Evolutionary conservation across 2,797 vertebrate species (phyloP).

Genomic region (Chiroxiphia lanceolata): DNA sequence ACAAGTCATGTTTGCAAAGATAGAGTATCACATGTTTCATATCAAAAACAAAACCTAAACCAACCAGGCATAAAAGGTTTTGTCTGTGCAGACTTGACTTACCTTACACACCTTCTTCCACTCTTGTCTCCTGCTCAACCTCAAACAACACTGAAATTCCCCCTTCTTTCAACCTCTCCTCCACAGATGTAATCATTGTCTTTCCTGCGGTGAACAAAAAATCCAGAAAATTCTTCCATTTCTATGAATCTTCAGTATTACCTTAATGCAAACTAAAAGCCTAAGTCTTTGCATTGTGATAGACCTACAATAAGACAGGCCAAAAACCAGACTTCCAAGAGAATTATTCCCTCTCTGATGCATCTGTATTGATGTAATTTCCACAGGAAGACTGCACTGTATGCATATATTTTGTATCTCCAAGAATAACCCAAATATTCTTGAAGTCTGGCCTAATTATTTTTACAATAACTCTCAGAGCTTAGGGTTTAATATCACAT

Average conservation of each 20-base stretch:
- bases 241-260: not conserved
- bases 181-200: not conserved
- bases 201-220: not conserved
- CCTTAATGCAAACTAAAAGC: not conserved
- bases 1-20: not conserved
- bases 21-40: fast-evolving
- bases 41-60: not conserved
- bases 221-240: not conserved
- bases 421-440: not conserved
- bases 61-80: not conserved
- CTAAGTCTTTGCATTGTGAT: not conserved
- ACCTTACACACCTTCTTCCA: not conserved
- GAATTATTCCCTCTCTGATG: not conserved
- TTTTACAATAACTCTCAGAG: not conserved
- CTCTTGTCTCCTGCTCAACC: not conserved
- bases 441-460: not conserved
- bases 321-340: not conserved
- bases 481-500: not conserved
- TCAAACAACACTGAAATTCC: not conserved
- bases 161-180: not conserved
- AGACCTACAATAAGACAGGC: not conserved
- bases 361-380: fast-evolving
- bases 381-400: not conserved
- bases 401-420: not conserved
- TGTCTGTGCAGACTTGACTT: not conserved